Percentiles rank a stretch among this genome's conserved stretches.
Evolutionary conservation across 1,140 invertebrate species (phyloP).

Genomic region (Hypothenemus hampei): DNA sequence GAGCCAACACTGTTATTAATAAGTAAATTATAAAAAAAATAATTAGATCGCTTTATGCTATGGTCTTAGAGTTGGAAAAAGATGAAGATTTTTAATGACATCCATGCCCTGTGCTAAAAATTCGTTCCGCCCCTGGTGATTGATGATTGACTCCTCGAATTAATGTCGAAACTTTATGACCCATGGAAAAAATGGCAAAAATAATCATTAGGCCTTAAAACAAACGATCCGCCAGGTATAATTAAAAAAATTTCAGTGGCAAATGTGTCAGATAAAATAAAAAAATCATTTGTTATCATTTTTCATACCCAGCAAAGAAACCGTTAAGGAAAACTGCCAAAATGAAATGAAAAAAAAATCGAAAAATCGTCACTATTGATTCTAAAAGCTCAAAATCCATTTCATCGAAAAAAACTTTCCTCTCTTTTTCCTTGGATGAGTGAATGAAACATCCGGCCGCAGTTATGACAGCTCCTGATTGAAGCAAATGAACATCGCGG

Average conservation of each 20-base stretch:
- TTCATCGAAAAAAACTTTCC: background rate
- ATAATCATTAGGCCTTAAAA: slow-evolving; percentile 19
- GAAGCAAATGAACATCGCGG: slow-evolving; percentile 26
- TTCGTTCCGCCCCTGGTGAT: slow-evolving; percentile 12
- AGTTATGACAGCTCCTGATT: slow-evolving; percentile 26
- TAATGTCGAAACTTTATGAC: slow-evolving; percentile 18
- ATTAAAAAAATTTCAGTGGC: slow-evolving; percentile 18
- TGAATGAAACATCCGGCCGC: slow-evolving; percentile 26
- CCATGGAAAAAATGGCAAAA: slow-evolving; percentile 21
- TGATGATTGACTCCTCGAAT: slow-evolving; percentile 18
- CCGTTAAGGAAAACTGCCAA: too few relatives aligned
- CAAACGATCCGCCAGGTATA: slow-evolving; percentile 14
- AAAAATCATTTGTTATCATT: too few relatives aligned
- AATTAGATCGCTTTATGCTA: too few relatives aligned
- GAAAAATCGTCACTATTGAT: too few relatives aligned
- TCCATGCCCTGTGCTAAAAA: slow-evolving; percentile 17
- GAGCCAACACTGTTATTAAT: too few relatives aligned
- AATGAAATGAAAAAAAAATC: too few relatives aligned
- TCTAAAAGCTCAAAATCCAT: slow-evolving; percentile 10
- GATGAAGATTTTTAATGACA: too few relatives aligned
- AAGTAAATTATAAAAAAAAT: too few relatives aligned
- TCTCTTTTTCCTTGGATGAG: background rate
- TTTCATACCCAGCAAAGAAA: too few relatives aligned
- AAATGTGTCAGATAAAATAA: slow-evolving; percentile 14
- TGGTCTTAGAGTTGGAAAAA: too few relatives aligned